A percentile compares a stretch with the other conserved stretches of the same genome.
phyloP scores from a whole-genome alignment of 1,140 invertebrate species.

The Brachystomella parvula region DNA sequence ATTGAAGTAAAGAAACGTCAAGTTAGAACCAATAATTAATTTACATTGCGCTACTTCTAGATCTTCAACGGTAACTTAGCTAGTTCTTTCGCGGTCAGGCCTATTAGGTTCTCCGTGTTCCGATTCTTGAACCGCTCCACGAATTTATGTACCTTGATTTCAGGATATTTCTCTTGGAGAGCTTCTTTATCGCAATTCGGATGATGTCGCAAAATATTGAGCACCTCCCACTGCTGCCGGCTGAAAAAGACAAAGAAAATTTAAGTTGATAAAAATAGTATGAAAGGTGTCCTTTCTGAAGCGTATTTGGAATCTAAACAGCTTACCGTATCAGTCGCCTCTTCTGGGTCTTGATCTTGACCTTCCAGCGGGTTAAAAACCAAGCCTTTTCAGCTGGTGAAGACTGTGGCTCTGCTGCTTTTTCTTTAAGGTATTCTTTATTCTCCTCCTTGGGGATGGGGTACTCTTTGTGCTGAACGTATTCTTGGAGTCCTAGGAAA shows the following conservation, averaged over 20 bases:
- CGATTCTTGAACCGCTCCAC: not conserved
- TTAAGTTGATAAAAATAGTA: not conserved
- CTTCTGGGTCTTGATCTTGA: too few relatives aligned
- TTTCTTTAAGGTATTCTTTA: constrained; percentile 24
- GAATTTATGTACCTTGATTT: constrained; percentile 50
- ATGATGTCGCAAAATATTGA: constrained; percentile 60
- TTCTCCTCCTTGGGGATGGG: constrained; percentile 33
- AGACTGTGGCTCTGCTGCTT: constrained; percentile 27
- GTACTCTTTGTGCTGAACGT: constrained; percentile 28
- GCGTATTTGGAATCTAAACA: too few relatives aligned
- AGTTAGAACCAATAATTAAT: too few relatives aligned
- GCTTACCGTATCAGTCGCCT: too few relatives aligned
- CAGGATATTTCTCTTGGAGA: constrained; percentile 63
- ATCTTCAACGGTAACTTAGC: too few relatives aligned
- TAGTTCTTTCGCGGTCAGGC: too few relatives aligned
- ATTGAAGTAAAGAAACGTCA: too few relatives aligned
- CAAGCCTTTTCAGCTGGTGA: constrained; percentile 25
- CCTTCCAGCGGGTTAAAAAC: constrained; percentile 25
- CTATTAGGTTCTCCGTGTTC: not conserved
- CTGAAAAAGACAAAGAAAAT: constrained; percentile 45
- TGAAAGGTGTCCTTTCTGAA: not conserved
- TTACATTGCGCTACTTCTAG: too few relatives aligned
- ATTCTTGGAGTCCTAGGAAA: constrained; percentile 34
- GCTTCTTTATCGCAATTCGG: constrained; percentile 65
- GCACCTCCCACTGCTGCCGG: constrained; percentile 56